Conservation (phyloP, 1,140 invertebrate species). For the Micrasema longulum region DNA sequence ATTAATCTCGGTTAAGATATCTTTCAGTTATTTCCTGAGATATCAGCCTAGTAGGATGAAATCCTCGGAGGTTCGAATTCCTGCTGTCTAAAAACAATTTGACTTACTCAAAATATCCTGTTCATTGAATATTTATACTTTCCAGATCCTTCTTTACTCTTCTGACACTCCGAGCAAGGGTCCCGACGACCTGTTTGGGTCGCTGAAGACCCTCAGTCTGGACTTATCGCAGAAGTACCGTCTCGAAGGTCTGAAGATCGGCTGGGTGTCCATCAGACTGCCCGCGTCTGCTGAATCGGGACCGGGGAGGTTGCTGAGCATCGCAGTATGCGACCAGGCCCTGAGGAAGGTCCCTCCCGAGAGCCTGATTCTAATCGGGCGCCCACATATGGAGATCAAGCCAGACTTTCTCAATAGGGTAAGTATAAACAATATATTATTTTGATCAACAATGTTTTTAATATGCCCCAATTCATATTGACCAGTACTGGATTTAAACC, state of each 20-base stretch:
- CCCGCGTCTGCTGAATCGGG: slow-evolving; percentile 62
- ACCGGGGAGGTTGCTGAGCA: slow-evolving; percentile 66
- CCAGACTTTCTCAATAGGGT: slow-evolving; percentile 88
- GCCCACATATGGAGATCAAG: slow-evolving; percentile 76
- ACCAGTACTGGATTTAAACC: no score
- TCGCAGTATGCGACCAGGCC: slow-evolving; percentile 79
- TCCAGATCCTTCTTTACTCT: slow-evolving; percentile 73
- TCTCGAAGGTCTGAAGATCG: slow-evolving; percentile 67
- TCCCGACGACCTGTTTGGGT: slow-evolving; percentile 72
- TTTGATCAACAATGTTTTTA: no score
- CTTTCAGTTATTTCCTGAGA: no score
- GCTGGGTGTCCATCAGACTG: slow-evolving; percentile 76
- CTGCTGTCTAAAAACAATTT: no score
- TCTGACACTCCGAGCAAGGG: slow-evolving; percentile 74
- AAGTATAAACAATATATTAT: no score
- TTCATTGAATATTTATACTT: slow-evolving; percentile 56
- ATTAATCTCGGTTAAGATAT: no score
- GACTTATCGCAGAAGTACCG: slow-evolving; percentile 76
- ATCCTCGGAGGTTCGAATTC: no score
- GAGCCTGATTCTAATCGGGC: slow-evolving; percentile 75
- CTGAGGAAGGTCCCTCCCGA: slow-evolving; percentile 78
- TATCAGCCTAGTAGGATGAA: no score
- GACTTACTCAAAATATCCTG: no score
- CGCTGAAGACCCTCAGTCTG: slow-evolving; percentile 73
- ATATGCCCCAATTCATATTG: no score